Percentiles rank a stretch among this genome's conserved stretches.
Evolutionary conservation across 2,113 vertebrate genomes (phyloP).

Genomic region (Dasyprocta punctata): DNA sequence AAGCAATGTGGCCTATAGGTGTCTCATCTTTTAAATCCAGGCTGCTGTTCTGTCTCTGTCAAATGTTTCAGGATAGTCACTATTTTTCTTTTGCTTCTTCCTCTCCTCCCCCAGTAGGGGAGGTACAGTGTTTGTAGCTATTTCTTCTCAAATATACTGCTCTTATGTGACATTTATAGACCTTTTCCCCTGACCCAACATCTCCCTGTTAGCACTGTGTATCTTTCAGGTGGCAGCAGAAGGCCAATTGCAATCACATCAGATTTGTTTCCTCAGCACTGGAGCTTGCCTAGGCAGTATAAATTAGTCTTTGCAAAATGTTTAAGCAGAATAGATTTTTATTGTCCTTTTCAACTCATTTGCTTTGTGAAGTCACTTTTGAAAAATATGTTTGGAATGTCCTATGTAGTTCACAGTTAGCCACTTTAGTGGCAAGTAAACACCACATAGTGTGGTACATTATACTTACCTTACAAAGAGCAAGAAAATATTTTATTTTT

Average conservation of each 20-base stretch:
- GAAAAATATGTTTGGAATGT: not conserved
- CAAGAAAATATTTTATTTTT: not conserved
- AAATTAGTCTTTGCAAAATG: not conserved
- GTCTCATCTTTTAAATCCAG: not conserved
- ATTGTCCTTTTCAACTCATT: not conserved
- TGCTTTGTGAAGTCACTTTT: not conserved
- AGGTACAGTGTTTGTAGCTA: not conserved
- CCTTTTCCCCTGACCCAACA: not conserved
- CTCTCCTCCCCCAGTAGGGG: no score
- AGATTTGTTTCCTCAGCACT: not conserved
- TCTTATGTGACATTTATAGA: not conserved
- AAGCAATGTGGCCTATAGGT: not conserved
- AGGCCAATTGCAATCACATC: not conserved
- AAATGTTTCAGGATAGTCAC: not conserved
- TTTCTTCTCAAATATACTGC: not conserved
- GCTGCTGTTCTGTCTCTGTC: not conserved
- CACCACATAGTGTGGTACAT: not conserved
- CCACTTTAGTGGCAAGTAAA: not conserved
- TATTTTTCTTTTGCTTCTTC: not conserved
- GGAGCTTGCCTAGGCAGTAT: not conserved
- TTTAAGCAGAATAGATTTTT: not conserved
- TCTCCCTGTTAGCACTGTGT: not conserved
- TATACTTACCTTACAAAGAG: not conserved
- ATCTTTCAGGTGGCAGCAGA: not conserved
- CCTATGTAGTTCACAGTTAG: not conserved